Evolutionary conservation across 2,797 vertebrate species (phyloP).

Genomic region (Botia kubotai): DNA sequence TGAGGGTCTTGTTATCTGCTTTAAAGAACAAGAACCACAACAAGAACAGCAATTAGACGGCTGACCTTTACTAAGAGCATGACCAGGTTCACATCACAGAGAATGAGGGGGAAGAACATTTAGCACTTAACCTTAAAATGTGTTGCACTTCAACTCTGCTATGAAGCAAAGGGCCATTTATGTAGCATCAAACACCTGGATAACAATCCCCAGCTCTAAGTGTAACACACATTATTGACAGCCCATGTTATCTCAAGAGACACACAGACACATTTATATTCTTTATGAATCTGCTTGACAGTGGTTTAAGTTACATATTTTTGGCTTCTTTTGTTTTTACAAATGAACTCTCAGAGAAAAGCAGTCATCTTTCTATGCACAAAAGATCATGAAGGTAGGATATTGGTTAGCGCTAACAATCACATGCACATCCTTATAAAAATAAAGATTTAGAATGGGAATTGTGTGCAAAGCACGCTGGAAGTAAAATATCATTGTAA

Average conservation of each 20-base stretch:
- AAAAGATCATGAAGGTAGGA: not conserved
- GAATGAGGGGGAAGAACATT: not conserved
- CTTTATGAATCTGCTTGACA: not conserved
- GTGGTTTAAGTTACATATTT: not conserved
- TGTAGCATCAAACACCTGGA: not conserved
- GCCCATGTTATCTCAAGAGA: too few relatives aligned
- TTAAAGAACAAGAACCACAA: conserved; percentile 56
- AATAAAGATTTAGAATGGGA: not conserved
- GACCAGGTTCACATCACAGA: conserved; percentile 15
- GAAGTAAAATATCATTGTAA: not conserved
- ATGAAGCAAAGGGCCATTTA: not conserved
- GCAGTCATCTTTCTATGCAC: not conserved
- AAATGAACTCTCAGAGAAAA: not conserved
- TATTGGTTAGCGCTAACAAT: not conserved
- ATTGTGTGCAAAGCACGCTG: not conserved
- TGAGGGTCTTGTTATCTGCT: conserved; percentile 95
- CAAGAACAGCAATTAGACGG: not conserved
- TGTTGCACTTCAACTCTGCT: not conserved
- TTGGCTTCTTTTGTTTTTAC: not conserved
- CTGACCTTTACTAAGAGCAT: conserved; percentile 13
- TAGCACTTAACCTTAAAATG: conserved; percentile 8
- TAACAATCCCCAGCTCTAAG: not conserved
- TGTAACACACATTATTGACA: not conserved
- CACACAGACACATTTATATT: too few relatives aligned
- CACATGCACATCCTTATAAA: not conserved